Conservation (phyloP, 2,797 vertebrate species). For the Chelon auratus region DNA sequence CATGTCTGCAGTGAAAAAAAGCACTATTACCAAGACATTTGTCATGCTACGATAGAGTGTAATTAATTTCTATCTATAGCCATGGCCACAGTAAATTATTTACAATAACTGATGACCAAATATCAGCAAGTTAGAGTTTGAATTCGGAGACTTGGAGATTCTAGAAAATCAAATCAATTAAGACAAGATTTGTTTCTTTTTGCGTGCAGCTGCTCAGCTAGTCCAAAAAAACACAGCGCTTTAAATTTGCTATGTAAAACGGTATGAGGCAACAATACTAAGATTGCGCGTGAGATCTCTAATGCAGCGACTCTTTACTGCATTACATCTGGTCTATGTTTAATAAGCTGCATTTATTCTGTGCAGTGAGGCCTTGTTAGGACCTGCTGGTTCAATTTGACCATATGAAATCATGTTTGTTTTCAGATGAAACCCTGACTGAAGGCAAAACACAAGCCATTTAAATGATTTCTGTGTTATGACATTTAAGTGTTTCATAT, state of each 20-base stretch:
- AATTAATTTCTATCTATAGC: too few relatives aligned
- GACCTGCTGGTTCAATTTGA: slow-evolving; percentile 16
- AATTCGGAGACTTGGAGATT: neutral
- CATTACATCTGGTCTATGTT: slow-evolving; percentile 19
- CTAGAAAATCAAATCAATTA: neutral
- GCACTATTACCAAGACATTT: neutral
- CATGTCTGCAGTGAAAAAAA: neutral
- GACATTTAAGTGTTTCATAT: slow-evolving; percentile 62
- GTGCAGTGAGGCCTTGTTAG: neutral
- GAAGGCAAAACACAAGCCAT: slow-evolving; percentile 21
- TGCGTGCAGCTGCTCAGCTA: neutral
- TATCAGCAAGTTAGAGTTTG: neutral
- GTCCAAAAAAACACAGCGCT: neutral
- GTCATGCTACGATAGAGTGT: too few relatives aligned
- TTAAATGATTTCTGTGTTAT: slow-evolving; percentile 61
- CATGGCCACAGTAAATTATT: neutral
- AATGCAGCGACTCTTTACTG: slow-evolving; percentile 7
- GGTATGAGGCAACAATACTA: neutral
- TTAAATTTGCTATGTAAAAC: neutral
- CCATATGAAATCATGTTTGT: slow-evolving; percentile 26
- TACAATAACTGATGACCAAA: neutral
- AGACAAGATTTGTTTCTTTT: neutral
- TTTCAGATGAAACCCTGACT: slow-evolving; percentile 22
- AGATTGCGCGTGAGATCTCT: slow-evolving; percentile 5
- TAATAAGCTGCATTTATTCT: slow-evolving; percentile 10